Evolutionary conservation across 2,113 vertebrate genomes (phyloP).

Genomic region (Serilophus lunatus): DNA sequence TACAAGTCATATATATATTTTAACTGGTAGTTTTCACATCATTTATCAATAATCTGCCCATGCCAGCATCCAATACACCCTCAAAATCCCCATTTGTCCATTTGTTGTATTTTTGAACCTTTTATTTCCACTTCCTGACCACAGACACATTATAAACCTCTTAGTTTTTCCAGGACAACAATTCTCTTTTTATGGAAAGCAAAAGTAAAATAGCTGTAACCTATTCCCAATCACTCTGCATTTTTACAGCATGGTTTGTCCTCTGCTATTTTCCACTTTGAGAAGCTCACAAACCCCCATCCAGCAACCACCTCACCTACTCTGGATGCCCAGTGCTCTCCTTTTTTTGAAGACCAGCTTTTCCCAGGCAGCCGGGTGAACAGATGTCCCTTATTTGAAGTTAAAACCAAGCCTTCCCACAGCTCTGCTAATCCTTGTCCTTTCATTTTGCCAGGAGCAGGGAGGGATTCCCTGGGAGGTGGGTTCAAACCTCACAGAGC

Average conservation of each 20-base stretch:
- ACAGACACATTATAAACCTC: neutral
- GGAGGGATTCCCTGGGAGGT: neutral
- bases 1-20: neutral
- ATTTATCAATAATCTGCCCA: neutral
- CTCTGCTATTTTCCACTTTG: neutral
- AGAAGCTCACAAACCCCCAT: neutral
- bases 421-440: neutral
- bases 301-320: neutral
- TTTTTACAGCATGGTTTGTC: neutral
- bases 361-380: neutral
- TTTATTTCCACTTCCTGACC: neutral
- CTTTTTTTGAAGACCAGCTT: neutral
- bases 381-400: neutral
- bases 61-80: neutral
- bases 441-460: neutral
- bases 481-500: neutral
- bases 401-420: neutral
- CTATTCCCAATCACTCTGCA: neutral
- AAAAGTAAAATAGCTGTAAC: neutral
- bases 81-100: neutral
- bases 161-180: neutral
- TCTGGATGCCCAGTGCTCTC: accelerated
- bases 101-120: neutral
- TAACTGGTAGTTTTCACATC: neutral
- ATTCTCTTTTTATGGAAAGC: neutral